Evolutionary conservation across 2,888 invertebrate genomes (phyloP), one percentile per base, ranked within the genome.

Genomic region (Nomada ferruginata): DNA sequence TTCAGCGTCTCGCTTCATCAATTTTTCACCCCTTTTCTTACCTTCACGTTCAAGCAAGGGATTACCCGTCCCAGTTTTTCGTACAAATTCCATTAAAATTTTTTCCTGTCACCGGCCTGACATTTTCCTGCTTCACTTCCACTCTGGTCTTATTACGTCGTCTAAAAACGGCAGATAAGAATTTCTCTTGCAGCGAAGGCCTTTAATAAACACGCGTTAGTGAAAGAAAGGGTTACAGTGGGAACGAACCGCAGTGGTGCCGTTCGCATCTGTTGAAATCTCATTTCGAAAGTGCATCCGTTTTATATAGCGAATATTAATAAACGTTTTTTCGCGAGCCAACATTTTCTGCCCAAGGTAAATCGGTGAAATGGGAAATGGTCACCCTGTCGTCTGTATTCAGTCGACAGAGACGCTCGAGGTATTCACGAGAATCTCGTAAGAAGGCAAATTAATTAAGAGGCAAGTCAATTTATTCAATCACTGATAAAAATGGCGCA

Each of bases 361-460:
- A 26, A 69, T 26, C 13, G 57, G 5, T n/a, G 7, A 36, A 70
- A 47, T n/a, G 60, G 50, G 42, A 71, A 71, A 79, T 36, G 65
- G 47, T n/a, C 36, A 53, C 2, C 59, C 20, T 9, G 57, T 23
- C n/a, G 15, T 13, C 47, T 47, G 53, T n/a, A 42, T 50, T 73
- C 44, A 53, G 2, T 9, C n/a, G 74, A 42, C 50, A 74, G 52
- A 15, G 15, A 50, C 23, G 47, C 15, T 53, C 44, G 60, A 78
- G 60, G 50, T 50, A 61, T 20, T n/a, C 50, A 20, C 18, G 47
- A 50, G 50, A 15, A 57, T 76, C 68, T 26, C 44, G 53, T 20
- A 29, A 52, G 44, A 20, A 68, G 44, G 52, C 36, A 72, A 80
- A 80, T 80, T 80, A 80, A 80, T 80, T 80, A 80, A 68, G 72